phyloP scores from a whole-genome alignment of 2,113 vertebrate genomes.

The Burhinus bistriatus region DNA sequence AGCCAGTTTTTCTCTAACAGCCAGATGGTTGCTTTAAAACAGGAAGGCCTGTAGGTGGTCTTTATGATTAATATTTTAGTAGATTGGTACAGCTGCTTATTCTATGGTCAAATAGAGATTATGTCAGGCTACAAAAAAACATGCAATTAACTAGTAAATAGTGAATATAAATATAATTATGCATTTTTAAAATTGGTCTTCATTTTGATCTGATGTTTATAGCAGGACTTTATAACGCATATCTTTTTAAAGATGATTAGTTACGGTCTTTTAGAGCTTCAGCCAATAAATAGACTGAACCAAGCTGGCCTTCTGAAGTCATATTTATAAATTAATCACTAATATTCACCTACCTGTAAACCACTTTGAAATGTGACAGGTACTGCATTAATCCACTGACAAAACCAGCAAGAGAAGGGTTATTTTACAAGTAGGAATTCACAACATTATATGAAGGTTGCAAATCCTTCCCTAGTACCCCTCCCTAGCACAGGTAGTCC shows the following conservation, averaged over 20 bases:
- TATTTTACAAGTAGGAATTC: background rate
- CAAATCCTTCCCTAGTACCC: background rate
- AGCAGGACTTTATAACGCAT: background rate
- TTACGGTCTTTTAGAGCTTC: background rate
- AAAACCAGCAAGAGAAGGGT: background rate
- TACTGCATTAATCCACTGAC: background rate
- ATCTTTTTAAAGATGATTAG: background rate
- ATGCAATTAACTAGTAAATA: background rate
- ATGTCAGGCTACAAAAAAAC: background rate
- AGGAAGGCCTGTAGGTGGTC: background rate
- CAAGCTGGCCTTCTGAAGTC: background rate
- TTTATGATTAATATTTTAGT: slow-evolving; percentile 38
- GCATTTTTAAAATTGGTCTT: background rate
- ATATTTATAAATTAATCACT: background rate
- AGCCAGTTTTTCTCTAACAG: slow-evolving; percentile 9
- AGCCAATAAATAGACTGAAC: background rate
- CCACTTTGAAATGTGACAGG: background rate
- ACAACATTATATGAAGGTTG: background rate
- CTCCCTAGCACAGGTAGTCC: background rate
- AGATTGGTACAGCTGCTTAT: background rate
- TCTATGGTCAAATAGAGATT: background rate
- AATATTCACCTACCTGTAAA: background rate
- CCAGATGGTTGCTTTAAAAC: slow-evolving; percentile 35
- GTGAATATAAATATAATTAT: background rate
- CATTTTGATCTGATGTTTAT: background rate